These are phyloP conservation scores for Agrypnus murinus DNA, from an alignment of 2,888 invertebrate species.

Conservation along the genomic window DNA sequence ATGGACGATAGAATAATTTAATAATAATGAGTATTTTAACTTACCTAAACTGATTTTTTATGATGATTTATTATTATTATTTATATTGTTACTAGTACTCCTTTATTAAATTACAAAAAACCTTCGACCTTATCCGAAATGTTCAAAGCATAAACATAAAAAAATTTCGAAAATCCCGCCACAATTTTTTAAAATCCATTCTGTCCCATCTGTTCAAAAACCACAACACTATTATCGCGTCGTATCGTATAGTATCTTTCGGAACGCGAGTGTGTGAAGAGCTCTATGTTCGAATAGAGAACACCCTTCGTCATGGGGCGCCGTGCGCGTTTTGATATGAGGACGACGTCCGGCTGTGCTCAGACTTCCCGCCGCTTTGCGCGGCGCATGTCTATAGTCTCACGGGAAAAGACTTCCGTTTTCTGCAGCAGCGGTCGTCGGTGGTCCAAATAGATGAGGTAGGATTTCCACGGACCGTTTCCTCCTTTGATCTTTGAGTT, in stretches of 20 bases:
- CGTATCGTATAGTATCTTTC: no score
- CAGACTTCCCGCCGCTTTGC: slow-evolving; percentile 49
- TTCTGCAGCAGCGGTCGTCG: slow-evolving; percentile 39
- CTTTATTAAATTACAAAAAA: no score
- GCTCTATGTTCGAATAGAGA: not conserved
- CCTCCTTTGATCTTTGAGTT: slow-evolving; percentile 38
- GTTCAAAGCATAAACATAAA: not conserved
- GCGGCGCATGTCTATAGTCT: slow-evolving; percentile 44
- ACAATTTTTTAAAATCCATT: no score
- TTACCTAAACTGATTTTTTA: no score
- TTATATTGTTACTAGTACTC: no score
- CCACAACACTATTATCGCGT: no score
- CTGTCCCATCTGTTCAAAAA: no score
- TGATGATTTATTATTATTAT: no score
- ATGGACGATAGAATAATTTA: no score
- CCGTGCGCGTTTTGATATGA: slow-evolving; percentile 48
- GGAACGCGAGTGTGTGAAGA: no score
- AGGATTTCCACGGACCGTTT: slow-evolving; percentile 44
- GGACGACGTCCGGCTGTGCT: slow-evolving; percentile 44
- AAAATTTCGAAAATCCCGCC: not conserved
- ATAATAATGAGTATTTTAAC: no score
- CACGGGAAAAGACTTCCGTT: slow-evolving; percentile 43
- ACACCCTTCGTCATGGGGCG: slow-evolving; percentile 37
- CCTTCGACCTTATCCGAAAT: not conserved
- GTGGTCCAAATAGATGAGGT: slow-evolving; percentile 42